Evolutionary conservation across 23 tunicate genomes (phyloP).

Genomic region (Clavelina lepadiformis): DNA sequence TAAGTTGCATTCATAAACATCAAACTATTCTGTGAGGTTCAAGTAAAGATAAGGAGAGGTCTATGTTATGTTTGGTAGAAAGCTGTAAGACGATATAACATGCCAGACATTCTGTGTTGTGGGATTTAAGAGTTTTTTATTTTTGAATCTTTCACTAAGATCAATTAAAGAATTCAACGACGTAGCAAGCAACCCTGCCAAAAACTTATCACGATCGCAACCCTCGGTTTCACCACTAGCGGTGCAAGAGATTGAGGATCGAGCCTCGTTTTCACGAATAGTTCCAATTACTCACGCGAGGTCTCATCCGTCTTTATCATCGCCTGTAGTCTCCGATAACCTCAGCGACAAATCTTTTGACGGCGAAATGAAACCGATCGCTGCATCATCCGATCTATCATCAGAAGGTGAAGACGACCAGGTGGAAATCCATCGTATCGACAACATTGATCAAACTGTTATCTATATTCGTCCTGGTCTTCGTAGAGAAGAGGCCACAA

Average conservation of each 20-base stretch:
- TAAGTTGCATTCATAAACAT: neutral
- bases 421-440: no score
- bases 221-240: constrained; percentile 3
- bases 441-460: no score
- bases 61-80: no score
- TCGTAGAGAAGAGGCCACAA: no score
- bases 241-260: constrained; percentile 1
- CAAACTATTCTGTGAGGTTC: neutral
- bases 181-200: no score
- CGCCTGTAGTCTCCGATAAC: constrained; percentile 13
- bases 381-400: constrained; percentile 42
- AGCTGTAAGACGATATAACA: no score
- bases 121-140: no score
- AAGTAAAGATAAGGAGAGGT: neutral
- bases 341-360: constrained; percentile 41
- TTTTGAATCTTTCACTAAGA: no score
- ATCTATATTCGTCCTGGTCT: no score
- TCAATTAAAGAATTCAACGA: no score
- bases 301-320: constrained; percentile 30
- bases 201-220: constrained; percentile 15
- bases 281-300: constrained; percentile 3
- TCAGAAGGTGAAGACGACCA: no score
- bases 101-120: no score
- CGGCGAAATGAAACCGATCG: constrained; percentile 44
- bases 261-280: constrained; percentile 7